Percentiles rank a stretch among this genome's conserved stretches.
phyloP scores from a whole-genome alignment of 2,888 invertebrate genomes.

The Ophion ellenae region DNA sequence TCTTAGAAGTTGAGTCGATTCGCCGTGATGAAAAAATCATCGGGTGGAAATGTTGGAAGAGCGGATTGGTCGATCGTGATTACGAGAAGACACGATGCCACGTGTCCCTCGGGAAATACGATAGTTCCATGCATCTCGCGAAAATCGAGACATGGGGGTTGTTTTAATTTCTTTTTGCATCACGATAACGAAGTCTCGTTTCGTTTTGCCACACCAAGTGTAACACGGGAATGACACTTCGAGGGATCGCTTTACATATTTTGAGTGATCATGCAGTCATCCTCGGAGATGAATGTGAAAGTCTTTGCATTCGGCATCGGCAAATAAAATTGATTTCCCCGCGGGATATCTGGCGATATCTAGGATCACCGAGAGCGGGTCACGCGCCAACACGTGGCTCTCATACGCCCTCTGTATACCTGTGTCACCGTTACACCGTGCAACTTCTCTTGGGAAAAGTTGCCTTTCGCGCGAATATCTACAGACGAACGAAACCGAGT shows the following conservation, averaged over 20 bases:
- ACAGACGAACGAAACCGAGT: background rate
- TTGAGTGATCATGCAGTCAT: slow-evolving; percentile 1
- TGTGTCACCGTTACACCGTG: background rate
- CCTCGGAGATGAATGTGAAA: background rate
- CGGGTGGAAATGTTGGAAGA: background rate
- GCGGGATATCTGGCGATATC: slow-evolving; percentile 47
- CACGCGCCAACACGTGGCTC: background rate
- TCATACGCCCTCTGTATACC: slow-evolving; percentile 7
- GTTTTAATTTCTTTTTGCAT: background rate
- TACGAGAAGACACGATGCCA: background rate
- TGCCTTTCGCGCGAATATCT: slow-evolving; percentile 34
- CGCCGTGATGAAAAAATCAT: background rate
- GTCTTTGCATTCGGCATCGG: slow-evolving; percentile 37
- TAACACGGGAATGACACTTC: background rate
- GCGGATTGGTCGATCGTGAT: background rate
- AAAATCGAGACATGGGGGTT: background rate
- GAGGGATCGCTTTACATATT: background rate
- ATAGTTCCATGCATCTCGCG: background rate
- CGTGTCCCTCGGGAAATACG: background rate
- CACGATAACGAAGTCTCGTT: background rate
- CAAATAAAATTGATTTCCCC: slow-evolving; percentile 68
- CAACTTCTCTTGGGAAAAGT: slow-evolving; percentile 45
- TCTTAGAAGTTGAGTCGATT: background rate
- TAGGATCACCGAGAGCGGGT: slow-evolving; percentile 37
- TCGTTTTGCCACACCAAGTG: background rate